Evolutionary conservation across 2,113 vertebrate genomes (phyloP), one percentile per base, ranked within the genome.

Genomic region (Hemibagrus wyckioides): DNA sequence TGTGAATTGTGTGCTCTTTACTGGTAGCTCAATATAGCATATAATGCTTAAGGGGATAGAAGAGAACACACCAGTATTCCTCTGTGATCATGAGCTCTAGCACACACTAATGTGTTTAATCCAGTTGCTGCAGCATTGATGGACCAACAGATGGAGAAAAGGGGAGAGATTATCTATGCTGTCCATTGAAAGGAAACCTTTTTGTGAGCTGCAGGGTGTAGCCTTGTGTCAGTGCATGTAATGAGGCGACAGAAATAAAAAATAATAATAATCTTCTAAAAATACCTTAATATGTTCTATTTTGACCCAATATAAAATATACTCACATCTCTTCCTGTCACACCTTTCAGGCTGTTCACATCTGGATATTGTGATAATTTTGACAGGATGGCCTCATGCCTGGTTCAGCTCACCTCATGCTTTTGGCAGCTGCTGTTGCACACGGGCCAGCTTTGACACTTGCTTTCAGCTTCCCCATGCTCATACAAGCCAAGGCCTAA

Each of bases 111-210:
- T 89, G 56, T 52, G 80, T 89, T 57, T 80, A 86, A 83, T 89
- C 87, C n/a, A n/a, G n/a, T 85, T 88, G 87, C 85, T 87, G 85
- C 61, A 87, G 15, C 56, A 50, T 80, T 85, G 80, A 71, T 63
- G 71, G 73, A 71, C 82, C 67, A 88, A 90, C 86, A 89, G 90
- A 91, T 91, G 87, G 86, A 87, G 36, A 77, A 86, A n/a, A 82
- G 59, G 59, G 85, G 84, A 89, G 71, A 75, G 79, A 85, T 87
- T 91, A 83, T 87, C 52, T 59, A 88, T 83, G 77, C 61, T 82
- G 77, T 83, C 56, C 23, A 71, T 54, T 44, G 28, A 81, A n/a
- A 61, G 28, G 39, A 79, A 81, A 77, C 30, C 79, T 59, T 82
- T 89, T 85, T 80, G 7, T 79, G 50, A 63, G n/a, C 63, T 63